Base-by-base conservation (phyloP, 1,140 invertebrate genomes). In the Halesus radiatus region DNA sequence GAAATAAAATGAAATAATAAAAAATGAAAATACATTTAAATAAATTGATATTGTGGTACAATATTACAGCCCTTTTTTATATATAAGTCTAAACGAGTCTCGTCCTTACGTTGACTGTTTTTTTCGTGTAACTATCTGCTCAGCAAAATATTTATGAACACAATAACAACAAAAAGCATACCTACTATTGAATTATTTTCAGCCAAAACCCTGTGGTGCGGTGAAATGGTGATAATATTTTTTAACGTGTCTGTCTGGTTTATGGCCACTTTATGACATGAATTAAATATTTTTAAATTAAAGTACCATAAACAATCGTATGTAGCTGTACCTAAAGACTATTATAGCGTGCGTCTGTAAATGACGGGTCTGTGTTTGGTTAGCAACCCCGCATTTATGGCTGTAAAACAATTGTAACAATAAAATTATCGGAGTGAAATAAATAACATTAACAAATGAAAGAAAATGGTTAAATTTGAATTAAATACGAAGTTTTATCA, bases 361-460 rank as follows among this genome's bases (percentile, higher is more conserved):
- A 56, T 56, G 16, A 18, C 20, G n/a, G 20, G 7, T 20, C 4
- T n/a, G 1, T 56, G n/a, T 56, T 22, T 8, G 20, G 3, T n/a
- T 18, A 18, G 54, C 54, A 23, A 23, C 20, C 58, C 4, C 20
- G 22, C 53, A 53, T 72, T 72, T 72, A 72, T 72, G 68, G 68
- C 68, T 52, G 20, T 53, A 53, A 72, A 72, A n/a, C n/a, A n/a
- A 52, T 18, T 26, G 45, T 22, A 72, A 72, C 45, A 72, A 72
- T 72, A 72, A 72, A 53, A 26, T 72, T 23, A 22, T 5, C 23
- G 52, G 52, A 72, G 37, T 72, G 45, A 8, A 70, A 20, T 50
- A 66, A 22, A 22, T 32, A 45, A 45, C 29, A n/a, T 26, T 60
- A 60, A 60, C 18, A 60, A 60, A 60, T 8, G 5, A 20, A 13